Base-by-base conservation (phyloP, 2,888 invertebrate genomes). In the Halictus quadricinctus region DNA sequence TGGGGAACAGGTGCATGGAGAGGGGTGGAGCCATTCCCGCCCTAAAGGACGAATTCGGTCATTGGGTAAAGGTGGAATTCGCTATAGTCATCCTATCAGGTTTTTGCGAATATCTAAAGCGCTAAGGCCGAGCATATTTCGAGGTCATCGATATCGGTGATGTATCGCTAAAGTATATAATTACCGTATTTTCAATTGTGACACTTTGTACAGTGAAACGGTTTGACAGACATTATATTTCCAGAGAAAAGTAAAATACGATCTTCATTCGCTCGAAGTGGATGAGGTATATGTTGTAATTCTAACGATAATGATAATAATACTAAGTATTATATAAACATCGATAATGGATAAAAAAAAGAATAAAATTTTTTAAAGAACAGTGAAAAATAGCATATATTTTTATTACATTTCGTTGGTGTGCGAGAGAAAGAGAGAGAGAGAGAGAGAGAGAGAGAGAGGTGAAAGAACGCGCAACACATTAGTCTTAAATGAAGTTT, bases 271-370 rank as follows among this genome's bases (percentile, higher is more conserved):
- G 66, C 76, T 79, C n/a, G 69, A 86, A 87, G 79, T 85, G 83
- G 64, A 78, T 88, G 84, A 46, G 84, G 72, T 85, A 88, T 77
- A 87, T 85, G 84, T 90, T 91, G 87, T 91, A 90, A 90, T 90
- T 90, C 86, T 91, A 90, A 86, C 88, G 83, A 87, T 88, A 88
- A 87, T 43, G 41, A 70, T 88, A 80, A 88, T 89, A 90, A 88
- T 87, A 85, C 79, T 90, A 91, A 92, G 88, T 89, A 91, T 89
- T 92, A 91, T 91, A 90, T 86, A 88, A 90, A 90, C 86, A 86
- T 88, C 81, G 79, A 83, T 86, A 86, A 88, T 88, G 77, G 87
- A 81, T 83, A 87, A 87, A 79, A 82, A 69, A 89, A 87, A 46
- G 87, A 91, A 90, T 89, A 77, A 87, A 88, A 86, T 83, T 92